Percentiles rank a stretch among this genome's conserved stretches.
Evolutionary conservation across 35 echinoderm and acorn worm genomes (phyloP).

Genomic region (Heliocidaris erythrogramma): DNA sequence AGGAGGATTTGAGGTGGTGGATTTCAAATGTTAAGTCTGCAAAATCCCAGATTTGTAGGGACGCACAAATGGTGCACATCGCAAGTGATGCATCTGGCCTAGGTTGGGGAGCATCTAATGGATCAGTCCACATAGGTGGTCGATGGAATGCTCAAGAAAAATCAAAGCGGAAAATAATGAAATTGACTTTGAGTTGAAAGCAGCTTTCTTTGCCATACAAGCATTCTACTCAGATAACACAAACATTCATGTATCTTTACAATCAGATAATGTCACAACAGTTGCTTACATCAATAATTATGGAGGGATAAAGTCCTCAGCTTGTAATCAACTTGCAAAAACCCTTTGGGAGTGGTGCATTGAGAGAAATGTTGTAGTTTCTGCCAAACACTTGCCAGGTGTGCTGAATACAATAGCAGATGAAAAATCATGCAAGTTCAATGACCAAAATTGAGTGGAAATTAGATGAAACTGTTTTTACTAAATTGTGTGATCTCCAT

Average conservation of each 20-base stretch:
- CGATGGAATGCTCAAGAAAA: slow-evolving; percentile 58
- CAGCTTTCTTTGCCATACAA: slow-evolving; percentile 63
- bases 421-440: slow-evolving; percentile 62
- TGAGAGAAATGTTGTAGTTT: no score
- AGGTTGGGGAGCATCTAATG: no score
- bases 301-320: no score
- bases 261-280: slow-evolving; percentile 61
- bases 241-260: slow-evolving; percentile 45
- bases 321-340: no score
- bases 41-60: no score
- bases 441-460: slow-evolving; percentile 75
- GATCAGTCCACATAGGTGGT: slow-evolving; percentile 47
- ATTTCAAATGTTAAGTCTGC: no score
- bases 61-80: no score
- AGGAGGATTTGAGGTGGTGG: no score
- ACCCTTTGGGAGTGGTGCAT: slow-evolving; percentile 63
- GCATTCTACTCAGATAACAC: slow-evolving; percentile 47
- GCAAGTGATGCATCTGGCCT: no score
- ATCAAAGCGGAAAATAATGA: slow-evolving; percentile 49
- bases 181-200: slow-evolving; percentile 74
- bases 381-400: slow-evolving; percentile 66
- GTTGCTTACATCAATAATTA: no score
- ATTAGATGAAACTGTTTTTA: no score
- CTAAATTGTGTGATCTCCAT: slow-evolving; percentile 27
- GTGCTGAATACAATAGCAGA: slow-evolving; percentile 51